phyloP scores from a whole-genome alignment of 2,888 invertebrate species.

The Clostera curtula region DNA sequence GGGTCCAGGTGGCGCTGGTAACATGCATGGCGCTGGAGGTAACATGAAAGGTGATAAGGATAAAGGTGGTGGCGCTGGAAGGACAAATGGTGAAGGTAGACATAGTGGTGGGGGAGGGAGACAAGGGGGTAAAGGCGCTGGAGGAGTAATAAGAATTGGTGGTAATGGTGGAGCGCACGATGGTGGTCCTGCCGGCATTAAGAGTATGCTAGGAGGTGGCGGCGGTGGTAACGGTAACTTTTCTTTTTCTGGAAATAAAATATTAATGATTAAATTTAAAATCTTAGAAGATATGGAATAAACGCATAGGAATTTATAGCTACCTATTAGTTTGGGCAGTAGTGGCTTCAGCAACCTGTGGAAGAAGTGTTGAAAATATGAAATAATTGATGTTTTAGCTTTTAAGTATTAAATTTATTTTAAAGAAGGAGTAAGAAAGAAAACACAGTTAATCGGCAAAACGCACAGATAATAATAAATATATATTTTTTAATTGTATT shows the following conservation, averaged over 20 bases:
- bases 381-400: no score
- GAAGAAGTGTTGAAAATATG: no score
- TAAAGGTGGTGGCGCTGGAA: conserved; percentile 13
- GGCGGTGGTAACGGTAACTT: conserved; percentile 29
- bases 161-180: conserved; percentile 25
- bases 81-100: background rate
- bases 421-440: no score
- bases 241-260: conserved; percentile 22
- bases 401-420: no score
- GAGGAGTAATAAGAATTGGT: conserved; percentile 18
- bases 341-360: conserved; percentile 56
- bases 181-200: conserved; percentile 47
- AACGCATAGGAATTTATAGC: conserved; percentile 11
- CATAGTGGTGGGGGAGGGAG: conserved; percentile 12
- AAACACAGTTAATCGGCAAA: no score
- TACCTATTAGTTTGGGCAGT: conserved; percentile 40
- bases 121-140: conserved; percentile 17
- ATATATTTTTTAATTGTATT: no score
- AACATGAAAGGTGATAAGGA: conserved; percentile 9
- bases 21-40: conserved; percentile 10
- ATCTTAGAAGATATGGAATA: background rate
- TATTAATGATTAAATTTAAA: conserved; percentile 1
- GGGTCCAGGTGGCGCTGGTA: no score
- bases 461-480: no score
- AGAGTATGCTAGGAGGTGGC: conserved; percentile 44